A percentile compares a stretch with the other conserved stretches of the same genome.
phyloP scores from a whole-genome alignment of 2,797 vertebrate species.

The Cuniculus paca region DNA sequence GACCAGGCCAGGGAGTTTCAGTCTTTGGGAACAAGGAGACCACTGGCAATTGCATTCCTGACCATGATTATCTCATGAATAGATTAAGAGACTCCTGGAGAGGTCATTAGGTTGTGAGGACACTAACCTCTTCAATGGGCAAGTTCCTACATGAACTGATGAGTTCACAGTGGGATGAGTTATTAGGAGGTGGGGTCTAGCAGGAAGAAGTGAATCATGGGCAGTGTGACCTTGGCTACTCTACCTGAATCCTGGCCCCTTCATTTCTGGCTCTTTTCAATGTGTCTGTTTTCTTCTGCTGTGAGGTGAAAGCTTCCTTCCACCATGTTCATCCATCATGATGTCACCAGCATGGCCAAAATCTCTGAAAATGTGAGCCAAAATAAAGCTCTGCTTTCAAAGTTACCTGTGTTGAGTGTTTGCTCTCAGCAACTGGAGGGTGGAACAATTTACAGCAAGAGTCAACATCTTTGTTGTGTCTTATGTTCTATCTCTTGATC shows the following conservation, averaged over 20 bases:
- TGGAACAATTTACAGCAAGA: not conserved
- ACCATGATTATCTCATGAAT: not conserved
- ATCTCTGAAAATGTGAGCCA: not conserved
- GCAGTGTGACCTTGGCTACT: not conserved
- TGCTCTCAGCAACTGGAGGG: not conserved
- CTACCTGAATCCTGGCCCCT: not conserved
- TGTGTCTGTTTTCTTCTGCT: not conserved
- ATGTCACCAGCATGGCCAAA: not conserved
- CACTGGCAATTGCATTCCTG: not conserved
- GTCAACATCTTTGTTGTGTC: not conserved
- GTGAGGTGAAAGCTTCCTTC: not conserved
- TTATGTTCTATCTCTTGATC: not conserved
- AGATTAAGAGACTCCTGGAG: not conserved
- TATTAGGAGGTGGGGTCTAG: not conserved
- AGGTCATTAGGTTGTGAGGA: not conserved
- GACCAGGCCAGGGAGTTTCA: not conserved
- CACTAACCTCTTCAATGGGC: not conserved
- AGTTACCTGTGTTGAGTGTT: not conserved
- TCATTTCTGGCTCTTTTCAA: not conserved
- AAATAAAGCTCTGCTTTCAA: not conserved
- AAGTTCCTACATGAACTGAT: not conserved
- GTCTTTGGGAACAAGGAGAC: not conserved
- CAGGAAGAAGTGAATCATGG: not conserved
- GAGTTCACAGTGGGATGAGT: not conserved
- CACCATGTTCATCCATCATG: not conserved